Evolutionary conservation across 2,113 vertebrate genomes (phyloP).

Genomic region (Psephotus haematonotus): DNA sequence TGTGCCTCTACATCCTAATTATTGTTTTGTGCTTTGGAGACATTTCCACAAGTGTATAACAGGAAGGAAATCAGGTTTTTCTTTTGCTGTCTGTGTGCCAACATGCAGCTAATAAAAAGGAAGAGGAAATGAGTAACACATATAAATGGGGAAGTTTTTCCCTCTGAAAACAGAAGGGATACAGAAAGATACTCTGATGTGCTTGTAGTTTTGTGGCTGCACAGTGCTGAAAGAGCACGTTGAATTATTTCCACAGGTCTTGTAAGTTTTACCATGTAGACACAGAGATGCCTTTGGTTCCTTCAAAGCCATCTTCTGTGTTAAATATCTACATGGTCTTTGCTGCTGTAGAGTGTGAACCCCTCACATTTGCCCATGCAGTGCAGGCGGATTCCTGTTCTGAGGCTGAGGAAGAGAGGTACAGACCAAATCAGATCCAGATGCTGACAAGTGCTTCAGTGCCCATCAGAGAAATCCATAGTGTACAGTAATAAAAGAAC

Average conservation of each 20-base stretch:
- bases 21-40: conserved; percentile 23
- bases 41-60: conserved; percentile 29
- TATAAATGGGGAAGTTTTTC: not conserved
- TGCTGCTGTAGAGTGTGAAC: not conserved
- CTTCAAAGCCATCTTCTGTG: not conserved
- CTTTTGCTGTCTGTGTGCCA: conserved; percentile 27
- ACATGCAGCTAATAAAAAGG: conserved; percentile 29
- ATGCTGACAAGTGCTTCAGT: not conserved
- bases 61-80: conserved; percentile 61
- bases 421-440: not conserved
- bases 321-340: not conserved
- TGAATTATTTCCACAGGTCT: not conserved
- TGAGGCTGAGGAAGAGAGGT: not conserved
- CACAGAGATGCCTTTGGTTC: not conserved
- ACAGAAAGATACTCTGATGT: not conserved
- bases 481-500: accelerated
- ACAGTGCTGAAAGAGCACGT: not conserved
- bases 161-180: not conserved
- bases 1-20: conserved; percentile 24
- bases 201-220: not conserved
- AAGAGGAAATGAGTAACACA: conserved; percentile 62
- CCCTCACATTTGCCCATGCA: not conserved
- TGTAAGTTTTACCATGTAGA: not conserved
- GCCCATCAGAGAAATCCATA: not conserved
- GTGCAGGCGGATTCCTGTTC: not conserved